Conservation (phyloP, 2,113 vertebrate species). For the Cyphomyrus plagiostoma region DNA sequence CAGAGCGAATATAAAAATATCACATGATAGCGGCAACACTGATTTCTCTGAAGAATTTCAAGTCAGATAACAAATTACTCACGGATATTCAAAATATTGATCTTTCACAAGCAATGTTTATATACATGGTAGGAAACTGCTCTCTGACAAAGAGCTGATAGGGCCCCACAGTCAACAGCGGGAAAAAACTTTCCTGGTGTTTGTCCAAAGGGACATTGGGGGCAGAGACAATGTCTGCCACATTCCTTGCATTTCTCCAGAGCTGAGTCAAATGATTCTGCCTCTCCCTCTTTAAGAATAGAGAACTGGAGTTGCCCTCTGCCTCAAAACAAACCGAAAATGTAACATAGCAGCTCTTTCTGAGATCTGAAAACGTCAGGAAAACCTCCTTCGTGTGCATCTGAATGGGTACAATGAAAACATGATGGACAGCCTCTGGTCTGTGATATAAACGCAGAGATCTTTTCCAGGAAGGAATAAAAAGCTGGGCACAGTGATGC, state of each 20-base stretch:
- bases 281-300: background rate
- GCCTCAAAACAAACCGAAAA: background rate
- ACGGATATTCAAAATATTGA: background rate
- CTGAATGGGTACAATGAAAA: background rate
- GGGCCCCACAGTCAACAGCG: background rate
- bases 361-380: background rate
- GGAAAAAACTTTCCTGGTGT: background rate
- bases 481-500: background rate
- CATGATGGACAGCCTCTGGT: background rate
- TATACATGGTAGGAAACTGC: background rate
- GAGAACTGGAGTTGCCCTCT: background rate
- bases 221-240: background rate
- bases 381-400: background rate
- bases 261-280: constrained; percentile 4
- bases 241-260: background rate
- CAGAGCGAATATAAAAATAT: background rate
- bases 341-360: background rate
- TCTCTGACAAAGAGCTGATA: background rate
- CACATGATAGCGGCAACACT: background rate
- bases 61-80: background rate
- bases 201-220: background rate
- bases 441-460: background rate
- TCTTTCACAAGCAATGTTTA: background rate
- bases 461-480: background rate
- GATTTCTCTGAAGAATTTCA: background rate